Conservation (phyloP, 2,797 vertebrate species). For the Pteropus rufus region DNA sequence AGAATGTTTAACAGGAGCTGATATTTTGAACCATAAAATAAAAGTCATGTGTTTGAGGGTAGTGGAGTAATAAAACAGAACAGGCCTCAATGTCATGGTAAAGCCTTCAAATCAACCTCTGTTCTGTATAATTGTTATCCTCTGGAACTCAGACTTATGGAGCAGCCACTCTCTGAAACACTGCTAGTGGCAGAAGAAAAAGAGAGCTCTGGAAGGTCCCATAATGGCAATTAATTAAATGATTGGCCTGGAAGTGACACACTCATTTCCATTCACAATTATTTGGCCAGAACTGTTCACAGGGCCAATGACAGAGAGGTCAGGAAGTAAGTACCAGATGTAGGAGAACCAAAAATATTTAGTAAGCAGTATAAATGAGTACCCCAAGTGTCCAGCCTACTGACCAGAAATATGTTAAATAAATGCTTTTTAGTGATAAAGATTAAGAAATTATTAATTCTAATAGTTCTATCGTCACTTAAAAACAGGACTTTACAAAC, state of each 20-base stretch:
- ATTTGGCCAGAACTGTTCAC: conserved; percentile 20
- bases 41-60: not conserved
- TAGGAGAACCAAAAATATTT: conserved; percentile 5
- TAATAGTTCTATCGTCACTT: not conserved
- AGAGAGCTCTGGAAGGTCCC: not conserved
- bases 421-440: not conserved
- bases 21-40: not conserved
- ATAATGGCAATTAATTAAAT: conserved; percentile 12
- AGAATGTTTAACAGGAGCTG: not conserved
- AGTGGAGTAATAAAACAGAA: not conserved
- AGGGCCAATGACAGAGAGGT: not conserved
- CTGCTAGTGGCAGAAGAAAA: not conserved
- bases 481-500: not conserved
- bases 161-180: not conserved
- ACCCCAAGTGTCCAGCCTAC: not conserved
- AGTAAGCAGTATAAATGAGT: conserved; percentile 5
- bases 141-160: not conserved
- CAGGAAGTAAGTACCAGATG: not conserved
- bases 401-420: not conserved
- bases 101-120: not conserved
- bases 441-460: conserved; percentile 18
- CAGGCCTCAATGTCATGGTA: not conserved
- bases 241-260: not conserved
- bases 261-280: conserved; percentile 22
- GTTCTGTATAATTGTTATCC: not conserved